phyloP scores from a whole-genome alignment of 2,888 invertebrate genomes.

The Bedellia somnulentella region DNA sequence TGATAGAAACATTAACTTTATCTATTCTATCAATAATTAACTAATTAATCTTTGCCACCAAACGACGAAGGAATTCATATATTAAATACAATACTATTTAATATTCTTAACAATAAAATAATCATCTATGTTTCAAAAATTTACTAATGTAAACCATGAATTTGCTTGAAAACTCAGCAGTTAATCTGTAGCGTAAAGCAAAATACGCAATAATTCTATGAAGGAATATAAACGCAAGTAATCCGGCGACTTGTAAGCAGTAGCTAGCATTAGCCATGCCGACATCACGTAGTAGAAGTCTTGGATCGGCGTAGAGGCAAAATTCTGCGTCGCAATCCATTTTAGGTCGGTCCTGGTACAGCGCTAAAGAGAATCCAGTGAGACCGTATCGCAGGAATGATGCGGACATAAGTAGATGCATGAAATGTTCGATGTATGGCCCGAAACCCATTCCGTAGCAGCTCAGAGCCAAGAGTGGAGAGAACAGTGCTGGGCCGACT shows the following conservation, averaged over 20 bases:
- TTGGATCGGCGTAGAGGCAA: slow-evolving; percentile 61
- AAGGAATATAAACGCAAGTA: slow-evolving; percentile 57
- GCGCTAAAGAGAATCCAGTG: slow-evolving; percentile 60
- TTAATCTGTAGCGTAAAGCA: slow-evolving; percentile 60
- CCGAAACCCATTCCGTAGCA: slow-evolving; percentile 68
- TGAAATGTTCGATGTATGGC: slow-evolving; percentile 45
- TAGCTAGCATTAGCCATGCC: slow-evolving; percentile 60
- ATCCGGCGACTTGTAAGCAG: slow-evolving; percentile 55
- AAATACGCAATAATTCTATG: slow-evolving; percentile 57
- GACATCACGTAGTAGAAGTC: slow-evolving; percentile 65
- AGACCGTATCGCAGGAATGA: slow-evolving; percentile 72
- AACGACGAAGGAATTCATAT: no score
- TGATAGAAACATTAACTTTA: no score
- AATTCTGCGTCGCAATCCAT: slow-evolving; percentile 64
- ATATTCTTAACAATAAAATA: no score
- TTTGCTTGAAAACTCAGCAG: slow-evolving; percentile 56
- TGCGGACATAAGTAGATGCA: slow-evolving; percentile 56
- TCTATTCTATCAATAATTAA: no score
- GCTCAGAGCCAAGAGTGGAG: slow-evolving; percentile 58
- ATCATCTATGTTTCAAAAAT: slow-evolving; percentile 47
- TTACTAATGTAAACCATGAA: slow-evolving; percentile 58
- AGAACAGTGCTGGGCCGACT: slow-evolving; percentile 56
- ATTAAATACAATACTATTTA: no score
- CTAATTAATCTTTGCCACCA: no score
- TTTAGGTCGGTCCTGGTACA: slow-evolving; percentile 60